These are phyloP conservation scores for Falco punctatus DNA, from an alignment of 2,113 vertebrate genomes.

Conservation along the genomic window DNA sequence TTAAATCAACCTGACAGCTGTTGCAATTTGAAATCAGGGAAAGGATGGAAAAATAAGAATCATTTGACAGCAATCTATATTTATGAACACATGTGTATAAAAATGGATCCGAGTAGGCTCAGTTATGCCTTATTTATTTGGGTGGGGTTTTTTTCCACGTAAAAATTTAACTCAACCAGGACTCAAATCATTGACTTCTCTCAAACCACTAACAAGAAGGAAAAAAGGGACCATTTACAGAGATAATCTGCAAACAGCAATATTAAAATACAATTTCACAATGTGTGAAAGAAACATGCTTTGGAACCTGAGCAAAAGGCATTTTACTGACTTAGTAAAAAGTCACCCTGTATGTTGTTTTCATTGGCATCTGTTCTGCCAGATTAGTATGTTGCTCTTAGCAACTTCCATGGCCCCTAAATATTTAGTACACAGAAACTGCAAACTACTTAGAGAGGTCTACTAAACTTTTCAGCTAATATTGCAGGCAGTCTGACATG, in stretches of 20 bases:
- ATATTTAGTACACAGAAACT: slow-evolving; percentile 53
- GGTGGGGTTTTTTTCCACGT: not conserved
- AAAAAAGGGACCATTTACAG: slow-evolving; percentile 56
- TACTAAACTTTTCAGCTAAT: slow-evolving; percentile 56
- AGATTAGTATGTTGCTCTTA: slow-evolving; percentile 48
- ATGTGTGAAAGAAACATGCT: slow-evolving; percentile 70
- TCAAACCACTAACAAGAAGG: not conserved
- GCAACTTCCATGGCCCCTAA: slow-evolving; percentile 58
- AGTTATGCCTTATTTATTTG: not conserved
- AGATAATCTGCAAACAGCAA: slow-evolving; percentile 74
- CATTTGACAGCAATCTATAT: not conserved
- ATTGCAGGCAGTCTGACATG: slow-evolving; percentile 56
- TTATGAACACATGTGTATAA: not conserved
- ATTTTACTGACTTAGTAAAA: slow-evolving; percentile 60
- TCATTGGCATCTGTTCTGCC: slow-evolving; percentile 55
- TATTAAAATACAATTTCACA: slow-evolving; percentile 73
- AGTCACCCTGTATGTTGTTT: slow-evolving; percentile 68
- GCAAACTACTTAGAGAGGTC: slow-evolving; percentile 53
- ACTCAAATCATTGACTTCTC: slow-evolving; percentile 8
- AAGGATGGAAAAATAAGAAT: not conserved
- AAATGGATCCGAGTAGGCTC: not conserved
- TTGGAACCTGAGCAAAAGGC: slow-evolving; percentile 80
- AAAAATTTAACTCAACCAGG: slow-evolving; percentile 14
- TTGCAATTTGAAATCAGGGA: not conserved
- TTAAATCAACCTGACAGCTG: not conserved